phyloP scores from a whole-genome alignment of 2,797 vertebrate genomes.

The Cyclopterus lumpus region DNA sequence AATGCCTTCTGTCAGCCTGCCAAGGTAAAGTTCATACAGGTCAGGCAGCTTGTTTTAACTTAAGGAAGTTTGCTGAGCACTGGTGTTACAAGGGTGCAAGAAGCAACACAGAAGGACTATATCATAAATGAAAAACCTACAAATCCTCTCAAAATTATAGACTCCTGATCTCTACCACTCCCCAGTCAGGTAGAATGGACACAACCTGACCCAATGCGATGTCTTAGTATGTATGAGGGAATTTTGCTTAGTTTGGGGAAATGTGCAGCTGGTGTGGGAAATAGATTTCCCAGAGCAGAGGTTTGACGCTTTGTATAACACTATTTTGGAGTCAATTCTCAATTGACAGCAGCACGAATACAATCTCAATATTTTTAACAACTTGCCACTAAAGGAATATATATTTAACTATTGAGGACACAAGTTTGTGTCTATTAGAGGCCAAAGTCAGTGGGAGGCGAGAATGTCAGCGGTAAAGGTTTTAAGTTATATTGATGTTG shows the following conservation, averaged over 20 bases:
- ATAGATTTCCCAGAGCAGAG: not conserved
- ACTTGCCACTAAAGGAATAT: no score
- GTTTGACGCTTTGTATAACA: slow-evolving; percentile 10
- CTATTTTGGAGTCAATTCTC: not conserved
- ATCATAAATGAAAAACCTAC: not conserved
- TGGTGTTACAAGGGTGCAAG: not conserved
- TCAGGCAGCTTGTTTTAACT: slow-evolving; percentile 11
- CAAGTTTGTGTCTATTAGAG: not conserved
- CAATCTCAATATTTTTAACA: no score
- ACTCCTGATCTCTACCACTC: not conserved
- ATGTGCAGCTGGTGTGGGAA: not conserved
- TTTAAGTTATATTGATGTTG: slow-evolving; percentile 35
- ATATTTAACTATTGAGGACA: not conserved
- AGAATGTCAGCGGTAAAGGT: not conserved
- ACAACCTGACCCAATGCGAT: not conserved
- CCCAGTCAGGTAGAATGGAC: not conserved
- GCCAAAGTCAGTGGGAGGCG: slow-evolving; percentile 1
- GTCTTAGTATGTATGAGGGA: not conserved
- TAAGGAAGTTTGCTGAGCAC: not conserved
- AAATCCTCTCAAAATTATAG: not conserved
- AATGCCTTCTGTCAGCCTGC: slow-evolving; percentile 8
- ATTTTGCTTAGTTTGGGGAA: not conserved
- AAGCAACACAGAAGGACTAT: not conserved
- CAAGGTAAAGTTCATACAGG: slow-evolving; percentile 12
- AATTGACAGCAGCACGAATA: slow-evolving; percentile 7